phyloP scores from a whole-genome alignment of 2,797 vertebrate genomes.

The Tapirus indicus region DNA sequence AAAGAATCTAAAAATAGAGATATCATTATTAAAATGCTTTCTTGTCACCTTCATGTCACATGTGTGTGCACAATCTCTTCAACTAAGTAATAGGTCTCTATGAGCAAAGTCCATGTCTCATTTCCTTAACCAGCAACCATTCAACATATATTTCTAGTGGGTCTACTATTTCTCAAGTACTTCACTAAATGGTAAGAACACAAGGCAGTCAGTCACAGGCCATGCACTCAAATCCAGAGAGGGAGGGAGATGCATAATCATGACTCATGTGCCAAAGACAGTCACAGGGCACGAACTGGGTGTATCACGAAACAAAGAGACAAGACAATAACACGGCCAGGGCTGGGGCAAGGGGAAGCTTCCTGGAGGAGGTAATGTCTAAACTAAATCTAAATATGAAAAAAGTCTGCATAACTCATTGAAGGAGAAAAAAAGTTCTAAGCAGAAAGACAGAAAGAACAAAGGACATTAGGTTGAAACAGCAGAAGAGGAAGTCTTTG shows the following conservation, averaged over 20 bases:
- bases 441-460: background rate
- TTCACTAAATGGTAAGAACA: background rate
- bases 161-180: no score
- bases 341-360: background rate
- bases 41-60: background rate
- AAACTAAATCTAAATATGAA: background rate
- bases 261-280: background rate
- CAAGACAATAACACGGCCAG: background rate
- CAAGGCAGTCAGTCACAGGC: no score
- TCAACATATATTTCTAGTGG: background rate
- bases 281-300: background rate
- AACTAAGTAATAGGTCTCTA: background rate
- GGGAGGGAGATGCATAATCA: background rate
- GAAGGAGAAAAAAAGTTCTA: background rate
- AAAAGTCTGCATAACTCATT: background rate
- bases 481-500: background rate
- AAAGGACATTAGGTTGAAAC: background rate
- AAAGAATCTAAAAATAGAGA: background rate
- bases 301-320: background rate
- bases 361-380: background rate
- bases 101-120: background rate
- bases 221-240: background rate
- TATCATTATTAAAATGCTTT: background rate
- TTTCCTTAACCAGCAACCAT: background rate
- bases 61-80: background rate